Base-by-base conservation (phyloP, 1,140 invertebrate genomes). In the Musca domestica region DNA sequence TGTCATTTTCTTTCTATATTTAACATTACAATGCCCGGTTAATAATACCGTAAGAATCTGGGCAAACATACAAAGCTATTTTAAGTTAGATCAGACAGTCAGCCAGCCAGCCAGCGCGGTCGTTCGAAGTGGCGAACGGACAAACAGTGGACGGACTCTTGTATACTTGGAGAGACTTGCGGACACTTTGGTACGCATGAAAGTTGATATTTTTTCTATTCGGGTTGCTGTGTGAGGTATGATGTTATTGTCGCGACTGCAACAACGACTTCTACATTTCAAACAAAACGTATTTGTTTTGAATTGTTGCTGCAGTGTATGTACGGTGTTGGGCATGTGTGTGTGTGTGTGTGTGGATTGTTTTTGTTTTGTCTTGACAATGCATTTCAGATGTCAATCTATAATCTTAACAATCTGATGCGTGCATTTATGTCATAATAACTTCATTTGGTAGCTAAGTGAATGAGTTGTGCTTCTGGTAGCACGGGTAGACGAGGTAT, bases 371-470 rank as follows among this genome's bases (percentile, higher is more conserved):
- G 34, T 64, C 14, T 25, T 49, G 10, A 27, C 34, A 41, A 41
- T 41, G 25, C 48, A 51, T 65, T 65, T 27, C 48, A 65, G 64
- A 49, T 48, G 41, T 65, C 48, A 51, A 49, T 65, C 46, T 23
- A 65, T 23, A 65, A 68, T 73, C 74, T 73, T 61, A 61, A 61
- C 56, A 61, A 61, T 61, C 56, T 61, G 56, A 76, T 78, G 76
- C 73, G 76, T 78, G 76, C 76, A 74, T 72, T 78, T 78, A 78
- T 78, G 76, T 76, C 76, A 78, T 78, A 78, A 78, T 78, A 78
- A 78, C 76, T 78, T 78, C 76, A 78, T 78, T 78, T 78, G 74
- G 76, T 66, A 51, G 48, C 56, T 34, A 34, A 61, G 27, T 61
- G 56, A 61, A 61, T 41, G 27, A 61, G 34, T 61, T 34, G n/a